Conservation (phyloP, 2,113 vertebrate species). For the Otocyon megalotis region DNA sequence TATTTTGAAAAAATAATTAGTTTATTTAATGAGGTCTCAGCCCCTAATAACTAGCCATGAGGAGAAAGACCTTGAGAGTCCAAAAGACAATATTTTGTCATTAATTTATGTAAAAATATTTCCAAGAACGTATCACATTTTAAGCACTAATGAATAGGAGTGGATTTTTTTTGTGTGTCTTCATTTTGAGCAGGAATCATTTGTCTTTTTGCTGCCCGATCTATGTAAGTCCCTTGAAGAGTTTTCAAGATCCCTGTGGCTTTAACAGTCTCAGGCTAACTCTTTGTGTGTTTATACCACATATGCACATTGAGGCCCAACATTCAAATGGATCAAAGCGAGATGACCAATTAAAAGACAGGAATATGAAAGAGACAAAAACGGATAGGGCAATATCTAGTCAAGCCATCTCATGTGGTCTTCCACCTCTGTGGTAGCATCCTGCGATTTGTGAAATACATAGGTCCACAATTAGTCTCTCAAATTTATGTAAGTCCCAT, state of each 20-base stretch:
- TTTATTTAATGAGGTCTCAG: background rate
- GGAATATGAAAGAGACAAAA: background rate
- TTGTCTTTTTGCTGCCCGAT: background rate
- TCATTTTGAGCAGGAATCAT: background rate
- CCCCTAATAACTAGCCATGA: background rate
- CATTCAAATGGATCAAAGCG: background rate
- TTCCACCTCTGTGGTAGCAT: accelerated
- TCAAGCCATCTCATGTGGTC: background rate
- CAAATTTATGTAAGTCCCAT: background rate
- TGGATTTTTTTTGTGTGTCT: background rate
- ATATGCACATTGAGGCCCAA: background rate
- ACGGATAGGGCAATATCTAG: accelerated
- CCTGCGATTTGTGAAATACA: background rate
- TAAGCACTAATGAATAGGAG: background rate
- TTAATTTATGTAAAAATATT: background rate
- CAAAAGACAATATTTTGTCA: background rate
- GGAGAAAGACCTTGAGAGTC: background rate
- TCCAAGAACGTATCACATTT: background rate
- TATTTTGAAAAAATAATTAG: background rate
- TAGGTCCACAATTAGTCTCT: background rate
- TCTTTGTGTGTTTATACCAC: background rate
- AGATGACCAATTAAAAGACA: background rate
- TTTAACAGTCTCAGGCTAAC: background rate
- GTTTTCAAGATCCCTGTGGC: too few species aligned
- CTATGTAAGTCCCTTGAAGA: background rate